Percentiles rank a stretch among this genome's conserved stretches.
These are phyloP conservation scores for Epizoanthus ramosus DNA, from an alignment of 92 coral and sea anemone genomes.

Conservation along the genomic window DNA sequence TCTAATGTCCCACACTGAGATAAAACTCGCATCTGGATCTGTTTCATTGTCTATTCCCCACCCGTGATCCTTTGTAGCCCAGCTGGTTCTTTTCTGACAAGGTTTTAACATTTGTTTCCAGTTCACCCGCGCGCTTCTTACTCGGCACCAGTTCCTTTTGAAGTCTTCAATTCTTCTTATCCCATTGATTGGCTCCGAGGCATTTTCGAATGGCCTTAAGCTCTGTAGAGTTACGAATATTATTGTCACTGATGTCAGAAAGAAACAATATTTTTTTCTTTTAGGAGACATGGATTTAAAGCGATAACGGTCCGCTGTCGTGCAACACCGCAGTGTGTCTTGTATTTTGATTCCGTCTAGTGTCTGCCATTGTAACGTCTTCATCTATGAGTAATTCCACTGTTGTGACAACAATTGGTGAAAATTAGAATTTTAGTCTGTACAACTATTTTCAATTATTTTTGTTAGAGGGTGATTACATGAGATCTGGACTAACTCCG, in stretches of 20 bases:
- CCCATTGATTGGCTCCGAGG: conserved; percentile 8
- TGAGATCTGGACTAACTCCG: no score
- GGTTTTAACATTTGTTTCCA: conserved; percentile 88
- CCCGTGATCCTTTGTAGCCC: conserved; percentile 63
- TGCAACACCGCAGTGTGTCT: conserved; percentile 19
- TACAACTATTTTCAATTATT: not conserved
- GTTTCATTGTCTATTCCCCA: conserved; percentile 68
- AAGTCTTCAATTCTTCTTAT: conserved; percentile 53
- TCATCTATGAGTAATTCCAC: conserved; percentile 1
- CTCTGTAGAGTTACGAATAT: conserved; percentile 15
- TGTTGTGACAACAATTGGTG: not conserved
- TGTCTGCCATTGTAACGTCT: conserved; percentile 7
- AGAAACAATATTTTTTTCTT: conserved; percentile 16
- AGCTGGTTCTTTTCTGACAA: conserved; percentile 69
- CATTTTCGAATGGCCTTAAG: conserved; percentile 9
- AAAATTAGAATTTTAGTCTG: no score
- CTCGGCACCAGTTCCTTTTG: conserved; percentile 82
- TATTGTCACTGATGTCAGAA: not conserved
- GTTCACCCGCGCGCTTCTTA: conserved; percentile 76
- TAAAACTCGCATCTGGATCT: conserved; percentile 75
- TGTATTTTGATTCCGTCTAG: conserved; percentile 31
- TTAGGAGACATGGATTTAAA: not conserved
- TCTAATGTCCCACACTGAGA: conserved; percentile 83
- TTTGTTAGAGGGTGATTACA: not conserved
- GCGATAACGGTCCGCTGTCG: not conserved